Base-by-base conservation (phyloP, 2,113 vertebrate genomes). In the Daphoenositta chrysoptera region DNA sequence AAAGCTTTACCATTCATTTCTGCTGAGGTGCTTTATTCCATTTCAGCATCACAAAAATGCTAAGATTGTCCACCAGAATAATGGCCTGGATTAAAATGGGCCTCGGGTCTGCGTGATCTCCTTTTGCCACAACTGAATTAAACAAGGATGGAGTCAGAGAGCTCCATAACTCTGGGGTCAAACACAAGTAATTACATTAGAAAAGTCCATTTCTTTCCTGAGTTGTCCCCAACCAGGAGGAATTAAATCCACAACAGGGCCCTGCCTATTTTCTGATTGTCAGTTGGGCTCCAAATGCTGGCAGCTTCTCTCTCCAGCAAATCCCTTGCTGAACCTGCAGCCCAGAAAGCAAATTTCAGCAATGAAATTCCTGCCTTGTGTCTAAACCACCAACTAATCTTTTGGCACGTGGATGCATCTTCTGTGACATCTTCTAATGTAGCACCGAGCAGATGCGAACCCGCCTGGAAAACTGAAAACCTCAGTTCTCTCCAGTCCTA, bases 51-150 rank as follows among this genome's bases (percentile, higher is more conserved):
- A 57, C 70, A 71, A 58, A 37, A 61, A 30, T 21, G 42, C 23
- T 16, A 8, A 64, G 63, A 31, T 44, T 72, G 58, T 78, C 80
- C 45, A 30, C 13, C 60, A 53, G 54, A 81, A 28, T 31, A 76
- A 77, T 2, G 50, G 69, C 60, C 60, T n/a, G 54, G 60, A 71
- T 91, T 53, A 81, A 92, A 94, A 58, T 2, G 14, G 19, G 39
- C 35, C 58, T 53, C 78, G 17, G 73, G 39, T 40, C 72, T 45
- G 6, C 1, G 14, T 3, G 2, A 27, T 47, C 57, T 75, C 44
- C 54, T 91, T 84, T 86, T 61, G 66, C n/a, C 65, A 87, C 82
- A 54, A 19, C 30, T 68, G 83, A 80, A 81, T 94, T 90, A 89
- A 92, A 53, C 28, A 45, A 56, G 64, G 66, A 22, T 64, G 61